Evolutionary conservation across 2,888 invertebrate species (phyloP).

Genomic region (Tenthredo mesomela): DNA sequence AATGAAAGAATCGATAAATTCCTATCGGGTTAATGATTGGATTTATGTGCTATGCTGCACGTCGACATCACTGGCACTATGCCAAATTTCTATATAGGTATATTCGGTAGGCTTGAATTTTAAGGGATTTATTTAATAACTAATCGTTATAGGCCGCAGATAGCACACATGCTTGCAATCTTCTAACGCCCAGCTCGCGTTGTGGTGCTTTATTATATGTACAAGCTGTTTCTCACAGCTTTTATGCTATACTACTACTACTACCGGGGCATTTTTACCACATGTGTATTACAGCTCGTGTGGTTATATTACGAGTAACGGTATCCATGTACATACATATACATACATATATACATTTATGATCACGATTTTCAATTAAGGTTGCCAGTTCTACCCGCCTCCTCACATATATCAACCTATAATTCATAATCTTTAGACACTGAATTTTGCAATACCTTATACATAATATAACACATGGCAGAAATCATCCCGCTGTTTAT

Average conservation of each 20-base stretch:
- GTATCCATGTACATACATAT: background rate
- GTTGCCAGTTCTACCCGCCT: slow-evolving; percentile 45
- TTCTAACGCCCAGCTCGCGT: slow-evolving; percentile 27
- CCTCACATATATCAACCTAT: slow-evolving; percentile 23
- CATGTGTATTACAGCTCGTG: background rate
- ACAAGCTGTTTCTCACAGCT: slow-evolving; percentile 1
- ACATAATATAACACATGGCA: background rate
- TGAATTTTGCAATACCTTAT: background rate
- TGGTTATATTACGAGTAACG: background rate
- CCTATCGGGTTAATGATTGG: background rate
- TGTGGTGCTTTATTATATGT: slow-evolving; percentile 35
- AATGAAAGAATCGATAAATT: slow-evolving; percentile 29
- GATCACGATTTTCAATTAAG: slow-evolving; percentile 59
- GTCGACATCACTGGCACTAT: slow-evolving; percentile 61
- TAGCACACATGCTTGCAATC: slow-evolving; percentile 11
- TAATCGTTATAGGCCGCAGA: slow-evolving; percentile 45
- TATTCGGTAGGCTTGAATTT: slow-evolving; percentile 67
- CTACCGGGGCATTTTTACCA: slow-evolving; percentile 15
- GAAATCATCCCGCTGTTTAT: slow-evolving; percentile 31
- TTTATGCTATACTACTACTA: background rate
- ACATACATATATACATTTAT: slow-evolving; percentile 54
- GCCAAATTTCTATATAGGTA: slow-evolving; percentile 71
- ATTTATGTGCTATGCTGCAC: slow-evolving; percentile 14
- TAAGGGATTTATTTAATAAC: slow-evolving; percentile 59
- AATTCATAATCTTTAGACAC: background rate